Evolutionary conservation across 2,888 invertebrate genomes (phyloP).

Genomic region (Saturnia pavonia): DNA sequence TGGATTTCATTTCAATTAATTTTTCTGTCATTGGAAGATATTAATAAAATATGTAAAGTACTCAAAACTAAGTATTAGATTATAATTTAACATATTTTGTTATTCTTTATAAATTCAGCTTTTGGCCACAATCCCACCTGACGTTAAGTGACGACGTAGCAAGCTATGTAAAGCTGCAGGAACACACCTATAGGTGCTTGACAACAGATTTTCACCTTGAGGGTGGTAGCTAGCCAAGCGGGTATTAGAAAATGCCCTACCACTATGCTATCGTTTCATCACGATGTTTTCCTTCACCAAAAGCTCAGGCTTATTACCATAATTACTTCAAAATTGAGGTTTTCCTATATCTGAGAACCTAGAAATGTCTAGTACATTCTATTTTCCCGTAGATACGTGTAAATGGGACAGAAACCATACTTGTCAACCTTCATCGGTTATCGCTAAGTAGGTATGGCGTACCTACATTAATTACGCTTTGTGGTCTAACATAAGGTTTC

Average conservation of each 20-base stretch:
- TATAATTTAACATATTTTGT: background rate
- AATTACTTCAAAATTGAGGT: background rate
- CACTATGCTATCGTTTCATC: no score
- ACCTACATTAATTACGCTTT: slow-evolving; percentile 28
- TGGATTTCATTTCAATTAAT: background rate
- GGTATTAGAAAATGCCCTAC: no score
- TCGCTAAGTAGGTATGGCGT: slow-evolving; percentile 28
- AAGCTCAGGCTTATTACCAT: no score
- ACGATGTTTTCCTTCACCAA: no score
- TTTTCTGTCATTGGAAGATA: background rate
- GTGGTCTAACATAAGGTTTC: slow-evolving; percentile 24
- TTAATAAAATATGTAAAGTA: background rate
- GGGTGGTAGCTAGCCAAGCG: no score
- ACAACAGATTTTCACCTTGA: no score
- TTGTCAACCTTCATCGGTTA: slow-evolving; percentile 29
- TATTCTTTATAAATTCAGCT: no score
- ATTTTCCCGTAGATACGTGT: slow-evolving; percentile 22
- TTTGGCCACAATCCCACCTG: no score
- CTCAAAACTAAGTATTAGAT: background rate
- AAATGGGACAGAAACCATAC: slow-evolving; percentile 41
- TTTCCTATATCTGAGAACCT: background rate
- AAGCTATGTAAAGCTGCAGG: no score
- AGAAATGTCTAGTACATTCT: slow-evolving; percentile 18
- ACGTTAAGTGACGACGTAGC: no score
- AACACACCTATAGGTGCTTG: no score